Evolutionary conservation across 1,140 invertebrate species (phyloP), one percentile per base, ranked within the genome.

Genomic region (Charaxes varanes): DNA sequence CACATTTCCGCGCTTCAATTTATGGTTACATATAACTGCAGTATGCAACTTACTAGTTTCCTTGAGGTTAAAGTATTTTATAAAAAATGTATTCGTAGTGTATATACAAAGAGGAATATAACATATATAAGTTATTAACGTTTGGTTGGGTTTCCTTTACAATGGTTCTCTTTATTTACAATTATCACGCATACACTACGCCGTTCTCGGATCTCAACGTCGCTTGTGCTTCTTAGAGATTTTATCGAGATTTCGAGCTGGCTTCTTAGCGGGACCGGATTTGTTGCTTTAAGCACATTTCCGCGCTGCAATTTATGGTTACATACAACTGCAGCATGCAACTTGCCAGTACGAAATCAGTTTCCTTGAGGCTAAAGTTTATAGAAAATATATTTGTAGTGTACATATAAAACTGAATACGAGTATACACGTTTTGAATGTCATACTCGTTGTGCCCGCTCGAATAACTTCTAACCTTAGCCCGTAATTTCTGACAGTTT

Each of bases 121-220:
- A n/a, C n/a, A n/a, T n/a, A n/a, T n/a, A n/a, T n/a, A n/a, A n/a
- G n/a, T n/a, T n/a, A n/a, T n/a, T n/a, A n/a, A n/a, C n/a, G n/a
- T n/a, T n/a, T n/a, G n/a, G n/a, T n/a, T n/a, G n/a, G n/a, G n/a
- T n/a, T n/a, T n/a, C n/a, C n/a, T n/a, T n/a, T n/a, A n/a, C n/a
- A n/a, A n/a, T n/a, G n/a, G n/a, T n/a, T n/a, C n/a, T n/a, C n/a
- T n/a, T n/a, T n/a, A n/a, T n/a, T n/a, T n/a, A n/a, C n/a, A n/a
- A n/a, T n/a, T n/a, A n/a, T n/a, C n/a, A n/a, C 65, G 77, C 68
- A 76, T 66, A 78, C 71, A 70, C 70, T 67, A 57, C 54, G 37
- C 62, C 60, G 60, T 67, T 70, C 74, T 70, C 63, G 63, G 61
- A 74, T 69, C 66, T 71, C 62, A 64, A 63, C 59, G n/a, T n/a